These are phyloP conservation scores for Drosophila leonis DNA, from an alignment of 2,888 invertebrate genomes.

Conservation along the genomic window DNA sequence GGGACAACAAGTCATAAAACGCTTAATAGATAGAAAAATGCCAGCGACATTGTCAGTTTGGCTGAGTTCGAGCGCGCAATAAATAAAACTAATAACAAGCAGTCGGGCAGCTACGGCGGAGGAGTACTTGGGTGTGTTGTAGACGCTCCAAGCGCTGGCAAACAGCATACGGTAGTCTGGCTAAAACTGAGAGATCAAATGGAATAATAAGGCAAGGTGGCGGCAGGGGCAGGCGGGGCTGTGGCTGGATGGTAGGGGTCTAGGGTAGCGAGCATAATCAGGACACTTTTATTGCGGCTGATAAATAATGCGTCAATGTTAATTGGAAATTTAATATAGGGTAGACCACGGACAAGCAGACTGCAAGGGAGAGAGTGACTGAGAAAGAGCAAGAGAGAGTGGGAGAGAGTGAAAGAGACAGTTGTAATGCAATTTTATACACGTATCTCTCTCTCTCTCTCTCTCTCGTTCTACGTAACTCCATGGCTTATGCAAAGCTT, in stretches of 20 bases:
- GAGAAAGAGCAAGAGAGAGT: neutral
- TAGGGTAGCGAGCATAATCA: slow-evolving; percentile 65
- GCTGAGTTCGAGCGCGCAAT: slow-evolving; percentile 38
- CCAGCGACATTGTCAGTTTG: slow-evolving; percentile 22
- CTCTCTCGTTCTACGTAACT: neutral
- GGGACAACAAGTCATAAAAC: slow-evolving; percentile 53
- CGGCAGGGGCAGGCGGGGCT: neutral
- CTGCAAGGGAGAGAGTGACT: neutral
- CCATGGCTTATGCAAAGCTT: neutral
- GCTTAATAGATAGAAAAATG: slow-evolving; percentile 46
- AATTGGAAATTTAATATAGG: slow-evolving; percentile 83
- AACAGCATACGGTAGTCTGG: slow-evolving; percentile 36
- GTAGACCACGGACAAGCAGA: neutral
- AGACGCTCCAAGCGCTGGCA: slow-evolving; percentile 13
- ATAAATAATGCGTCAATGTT: slow-evolving; percentile 82
- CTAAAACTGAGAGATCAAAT: slow-evolving; percentile 48
- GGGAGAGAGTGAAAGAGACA: neutral
- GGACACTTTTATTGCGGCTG: slow-evolving; percentile 81
- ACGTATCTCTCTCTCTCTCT: neutral
- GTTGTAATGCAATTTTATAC: neutral
- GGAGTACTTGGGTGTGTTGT: neutral
- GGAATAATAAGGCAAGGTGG: slow-evolving; percentile 49
- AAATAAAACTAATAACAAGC: slow-evolving; percentile 69
- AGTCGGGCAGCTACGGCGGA: neutral
- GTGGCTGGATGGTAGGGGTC: neutral